Evolutionary conservation across 2,113 vertebrate species (phyloP), one percentile per base, ranked within the genome.

Genomic region (Eulemur macaco): DNA sequence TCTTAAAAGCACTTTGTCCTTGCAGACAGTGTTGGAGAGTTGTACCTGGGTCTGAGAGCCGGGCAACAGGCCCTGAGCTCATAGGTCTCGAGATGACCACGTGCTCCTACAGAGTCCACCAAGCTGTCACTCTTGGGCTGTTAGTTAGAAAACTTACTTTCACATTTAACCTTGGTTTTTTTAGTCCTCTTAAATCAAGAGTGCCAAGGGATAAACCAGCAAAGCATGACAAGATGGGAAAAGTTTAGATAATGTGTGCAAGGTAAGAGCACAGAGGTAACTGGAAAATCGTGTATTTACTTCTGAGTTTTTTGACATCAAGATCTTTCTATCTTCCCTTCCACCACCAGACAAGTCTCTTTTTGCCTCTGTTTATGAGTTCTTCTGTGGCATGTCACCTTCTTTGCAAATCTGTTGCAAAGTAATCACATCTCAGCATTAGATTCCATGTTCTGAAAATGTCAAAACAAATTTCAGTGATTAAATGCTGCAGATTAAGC

Each of bases 391-490:
- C 86, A 5, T 42, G 74, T 71, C 56, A 69, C 37, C 25, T 71
- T 92, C 52, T 42, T 91, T 56, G 29, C 29, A 78, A 82, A 89
- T 64, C 87, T 9, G 0, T 94, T 97, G 94, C 95, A 0, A 5
- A 97, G 69, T 76, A 91, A 97, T 81, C 54, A 91, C 94, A 98
- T 96, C 90, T 93, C 97, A 97, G 95, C 90, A 81, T 91, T 92
- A 87, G 92, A 39, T 82, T 96, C 93, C 58, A 37, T 96, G 93
- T 94, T 97, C 97, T 97, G 97, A 96, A 98, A 98, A 93, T 94
- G 96, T 96, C 34, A 29, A 95, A 89, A 92, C 50, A 96, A 97
- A 80, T 92, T 95, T 89, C 69, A 60, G 0, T 37, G 82, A 98
- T 98, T 76, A 96, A 97, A 88, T 81, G 96, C 50, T 69, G 23